Evolutionary conservation across 2,113 vertebrate genomes (phyloP), one percentile per base, ranked within the genome.

Genomic region (Ancistrus triradiatus): DNA sequence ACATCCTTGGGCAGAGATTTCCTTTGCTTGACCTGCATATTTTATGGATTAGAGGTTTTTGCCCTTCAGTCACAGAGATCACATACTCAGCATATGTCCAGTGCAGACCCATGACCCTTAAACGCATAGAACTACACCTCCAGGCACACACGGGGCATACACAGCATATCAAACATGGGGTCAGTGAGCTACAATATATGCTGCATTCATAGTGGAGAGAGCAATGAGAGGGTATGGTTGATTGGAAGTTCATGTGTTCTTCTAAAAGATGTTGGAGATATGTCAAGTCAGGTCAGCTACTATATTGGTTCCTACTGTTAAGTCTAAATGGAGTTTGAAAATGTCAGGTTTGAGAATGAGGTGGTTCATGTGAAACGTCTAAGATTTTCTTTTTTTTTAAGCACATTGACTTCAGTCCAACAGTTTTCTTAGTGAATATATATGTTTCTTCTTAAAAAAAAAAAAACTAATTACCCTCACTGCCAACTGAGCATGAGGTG

Each of bases 31-130:
- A 61, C 69, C 62, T 64, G 57, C 52, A 72, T 75, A 57, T 65
- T 61, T 75, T 58, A 75, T 72, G 49, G 74, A 75, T 58, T 56
- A 56, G 50, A 61, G 56, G 42, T 49, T 58, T 69, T 69, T 66
- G 56, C 65, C 65, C 65, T 66, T 57, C 43, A 72, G 69, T 69
- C 70, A 53, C 18, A 19, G 47, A 49, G 69, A 66, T 74, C 72
- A 58, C 46, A 42, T 57, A 35, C 65, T 67, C 74, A 78, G 77
- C 63, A 66, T 67, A 76, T 72, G 59, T 70, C 70, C 74, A 63
- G 68, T 50, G 15, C 50, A 57, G 59, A 68, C 38, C 37, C 10
- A n/a, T 28, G 27, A 67, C 66, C 55, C 57, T 55, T 53, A 57
- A 49, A 53, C 38, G n/a, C 14, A 11, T 37, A 37, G 35, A 37